phyloP scores from a whole-genome alignment of 2,113 vertebrate genomes.

The Petroica traversi region DNA sequence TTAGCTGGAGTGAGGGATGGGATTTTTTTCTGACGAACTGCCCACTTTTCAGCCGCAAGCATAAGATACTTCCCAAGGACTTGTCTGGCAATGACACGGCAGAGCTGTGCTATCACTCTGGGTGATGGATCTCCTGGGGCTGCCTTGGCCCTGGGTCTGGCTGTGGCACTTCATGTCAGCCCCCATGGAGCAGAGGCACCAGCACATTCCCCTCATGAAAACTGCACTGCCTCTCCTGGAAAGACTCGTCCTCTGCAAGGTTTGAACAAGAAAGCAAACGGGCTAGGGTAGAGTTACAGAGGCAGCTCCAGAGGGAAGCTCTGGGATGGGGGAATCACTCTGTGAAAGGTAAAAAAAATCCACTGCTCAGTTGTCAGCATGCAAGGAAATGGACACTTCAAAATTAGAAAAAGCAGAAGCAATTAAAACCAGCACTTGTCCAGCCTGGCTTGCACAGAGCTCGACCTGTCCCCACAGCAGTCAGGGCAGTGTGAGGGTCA shows the following conservation, averaged over 20 bases:
- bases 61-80: not conserved
- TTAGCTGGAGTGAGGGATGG: conserved; percentile 8
- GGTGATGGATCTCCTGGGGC: not conserved
- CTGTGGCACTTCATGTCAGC: not conserved
- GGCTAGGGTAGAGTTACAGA: not conserved
- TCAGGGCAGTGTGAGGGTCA: fast-evolving
- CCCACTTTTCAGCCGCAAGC: not conserved
- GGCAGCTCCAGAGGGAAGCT: not conserved
- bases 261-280: not conserved
- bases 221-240: not conserved
- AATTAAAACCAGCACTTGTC: not conserved
- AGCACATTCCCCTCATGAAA: fast-evolving
- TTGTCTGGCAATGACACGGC: not conserved
- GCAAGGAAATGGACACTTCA: not conserved
- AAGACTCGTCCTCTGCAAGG: not conserved
- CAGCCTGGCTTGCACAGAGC: not conserved
- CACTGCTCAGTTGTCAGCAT: not conserved
- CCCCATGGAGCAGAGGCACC: not conserved
- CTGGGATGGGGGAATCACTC: not conserved
- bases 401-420: not conserved
- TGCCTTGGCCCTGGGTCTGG: not conserved
- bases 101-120: not conserved
- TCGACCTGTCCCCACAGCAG: fast-evolving
- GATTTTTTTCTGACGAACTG: not conserved
- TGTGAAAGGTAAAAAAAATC: not conserved